Conservation (phyloP, 2,888 invertebrate genomes). For the Brachyopa scutellaris region DNA sequence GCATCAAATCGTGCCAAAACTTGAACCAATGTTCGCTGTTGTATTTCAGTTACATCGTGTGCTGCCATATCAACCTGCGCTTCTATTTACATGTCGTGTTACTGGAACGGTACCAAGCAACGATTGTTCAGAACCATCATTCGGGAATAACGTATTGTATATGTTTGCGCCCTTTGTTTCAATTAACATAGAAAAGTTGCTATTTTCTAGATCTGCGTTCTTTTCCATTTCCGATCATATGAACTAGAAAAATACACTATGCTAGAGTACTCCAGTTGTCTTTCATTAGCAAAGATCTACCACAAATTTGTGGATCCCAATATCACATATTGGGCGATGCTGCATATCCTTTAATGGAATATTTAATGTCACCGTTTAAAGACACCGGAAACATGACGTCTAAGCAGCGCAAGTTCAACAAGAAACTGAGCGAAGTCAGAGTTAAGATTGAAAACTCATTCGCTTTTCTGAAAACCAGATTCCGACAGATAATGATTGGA, state of each 20-base stretch:
- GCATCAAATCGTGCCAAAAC: background rate
- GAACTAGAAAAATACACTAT: conserved; percentile 77
- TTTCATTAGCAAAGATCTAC: conserved; percentile 54
- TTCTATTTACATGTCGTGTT: too few species aligned
- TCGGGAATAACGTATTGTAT: too few species aligned
- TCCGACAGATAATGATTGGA: conserved; percentile 62
- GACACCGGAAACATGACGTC: conserved; percentile 75
- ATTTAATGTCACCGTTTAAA: conserved; percentile 74
- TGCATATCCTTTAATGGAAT: conserved; percentile 55
- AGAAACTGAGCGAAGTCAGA: conserved; percentile 73
- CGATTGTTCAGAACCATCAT: too few species aligned
- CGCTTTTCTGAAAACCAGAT: conserved; percentile 75
- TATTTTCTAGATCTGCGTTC: too few species aligned
- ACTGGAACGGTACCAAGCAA: too few species aligned
- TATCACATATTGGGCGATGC: conserved; percentile 61
- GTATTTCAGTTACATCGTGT: too few species aligned
- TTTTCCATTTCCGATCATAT: too few species aligned
- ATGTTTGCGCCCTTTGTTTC: too few species aligned
- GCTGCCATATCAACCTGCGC: too few species aligned
- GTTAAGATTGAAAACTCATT: conserved; percentile 77
- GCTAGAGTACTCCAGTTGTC: conserved; percentile 74
- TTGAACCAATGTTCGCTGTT: background rate
- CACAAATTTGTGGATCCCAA: conserved; percentile 55
- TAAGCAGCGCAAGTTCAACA: conserved; percentile 74
- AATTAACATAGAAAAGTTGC: too few species aligned